Evolutionary conservation across 2,888 invertebrate genomes (phyloP).

Genomic region (Limnephilus auricula): DNA sequence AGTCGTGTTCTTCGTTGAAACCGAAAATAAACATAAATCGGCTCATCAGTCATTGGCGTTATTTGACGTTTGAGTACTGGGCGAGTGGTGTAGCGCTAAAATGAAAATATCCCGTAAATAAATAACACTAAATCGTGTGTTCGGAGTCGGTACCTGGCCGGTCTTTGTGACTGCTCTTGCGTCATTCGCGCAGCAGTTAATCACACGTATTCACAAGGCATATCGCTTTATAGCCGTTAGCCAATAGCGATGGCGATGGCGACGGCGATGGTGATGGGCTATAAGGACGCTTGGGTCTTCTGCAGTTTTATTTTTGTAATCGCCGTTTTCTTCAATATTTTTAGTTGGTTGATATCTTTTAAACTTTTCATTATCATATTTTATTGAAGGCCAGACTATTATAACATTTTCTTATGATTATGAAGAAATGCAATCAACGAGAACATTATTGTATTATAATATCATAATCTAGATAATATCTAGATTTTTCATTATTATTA

Average conservation of each 20-base stretch:
- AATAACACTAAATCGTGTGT: slow-evolving; percentile 34
- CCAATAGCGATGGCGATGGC: not conserved
- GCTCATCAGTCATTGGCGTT: slow-evolving; percentile 17
- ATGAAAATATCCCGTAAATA: slow-evolving; percentile 27
- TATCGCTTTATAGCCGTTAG: slow-evolving; percentile 12
- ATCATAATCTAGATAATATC: no score
- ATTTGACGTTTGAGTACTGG: slow-evolving; percentile 2
- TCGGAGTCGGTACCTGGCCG: slow-evolving; percentile 16
- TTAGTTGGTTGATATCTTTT: not conserved
- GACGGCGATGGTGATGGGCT: not conserved
- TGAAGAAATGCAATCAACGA: no score
- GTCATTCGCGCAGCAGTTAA: slow-evolving; percentile 39
- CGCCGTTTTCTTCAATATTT: not conserved
- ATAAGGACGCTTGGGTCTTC: not conserved
- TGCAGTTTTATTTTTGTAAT: not conserved
- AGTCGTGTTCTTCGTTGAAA: not conserved
- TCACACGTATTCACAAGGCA: slow-evolving; percentile 9
- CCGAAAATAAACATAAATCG: slow-evolving; percentile 19
- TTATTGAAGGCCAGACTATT: not conserved
- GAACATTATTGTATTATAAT: no score
- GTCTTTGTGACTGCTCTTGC: slow-evolving; percentile 35
- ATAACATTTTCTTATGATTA: no score
- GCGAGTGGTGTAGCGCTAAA: slow-evolving; percentile 22
- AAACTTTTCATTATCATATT: not conserved
- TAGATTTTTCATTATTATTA: no score